These are phyloP conservation scores for rat (Rattus norvegicus) DNA, from an alignment of 2,113 vertebrate species.

Conservation along the genomic window GRCr8 NC_086036.1:15389001-15389500, in stretches of 20 bases:
- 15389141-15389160: slow-evolving; percentile 10
- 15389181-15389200: slow-evolving; percentile 37
- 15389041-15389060: not conserved
- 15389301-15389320: not conserved
- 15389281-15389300: slow-evolving; percentile 17
- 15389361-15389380: not conserved
- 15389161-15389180: not conserved
- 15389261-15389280: slow-evolving; percentile 8
- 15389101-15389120: not conserved
- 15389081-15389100: not conserved
- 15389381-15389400: not conserved
- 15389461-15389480: not conserved
- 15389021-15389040: not conserved
- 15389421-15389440: not conserved
- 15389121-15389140: slow-evolving; percentile 20
- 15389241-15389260: slow-evolving; percentile 9
- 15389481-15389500: not conserved
- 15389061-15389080: slow-evolving; percentile 5
- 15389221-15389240: not conserved
- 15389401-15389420: not conserved
- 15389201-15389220: slow-evolving; percentile 48
- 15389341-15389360: not conserved
- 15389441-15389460: not conserved
- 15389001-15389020: not conserved
- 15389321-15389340: not conserved